Base-by-base conservation (phyloP, 2,797 vertebrate species). In the Adelosebastes latens region DNA sequence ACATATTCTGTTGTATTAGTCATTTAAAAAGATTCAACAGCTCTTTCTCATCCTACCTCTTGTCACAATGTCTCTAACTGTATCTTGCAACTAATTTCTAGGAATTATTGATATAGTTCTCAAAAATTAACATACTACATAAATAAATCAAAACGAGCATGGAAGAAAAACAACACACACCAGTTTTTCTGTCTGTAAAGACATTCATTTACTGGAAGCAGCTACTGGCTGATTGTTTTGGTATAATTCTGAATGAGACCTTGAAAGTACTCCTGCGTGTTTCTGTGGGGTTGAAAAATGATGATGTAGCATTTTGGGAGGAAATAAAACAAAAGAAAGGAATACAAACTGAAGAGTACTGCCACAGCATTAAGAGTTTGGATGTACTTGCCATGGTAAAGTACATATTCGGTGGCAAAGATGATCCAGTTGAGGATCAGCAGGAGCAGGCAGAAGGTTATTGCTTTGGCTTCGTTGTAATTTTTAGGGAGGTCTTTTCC, bases 401-500 rank as follows among this genome's bases (percentile, higher is more conserved):
- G n/a, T 16, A 90, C 63, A 1, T 69, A 52, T 2, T 49, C 49
- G 32, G 96, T 96, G 42, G 83, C 82, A 71, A 93, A 96, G 20
- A 86, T 11, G 22, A 96, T 94, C 95, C 96, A 96, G 80, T 93
- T 95, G 49, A 95, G 49, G 10, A 96, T 94, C 60, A 96, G 94
- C 72, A 97, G 87, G 36, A 97, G 89, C 31, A 97, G 93, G 83
- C 97, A 96, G 87, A 97, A 96, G 1, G 97, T 97, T 83, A 97
- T 96, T 8, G 95, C 94, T 90, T 97, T 97, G 73, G 97, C 96
- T 74, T 98, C 97, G 1, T 95, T 97, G 88, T 98, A 98, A 86
- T 96, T 96, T 86, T 97, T 97, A 0, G 97, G 97, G 3, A 98
- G 96, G 65, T 97, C 96, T 75, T 96, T 97, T 42, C 97, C 97